Conservation (phyloP, 2,113 vertebrate species). For the Myodes glareolus region DNA sequence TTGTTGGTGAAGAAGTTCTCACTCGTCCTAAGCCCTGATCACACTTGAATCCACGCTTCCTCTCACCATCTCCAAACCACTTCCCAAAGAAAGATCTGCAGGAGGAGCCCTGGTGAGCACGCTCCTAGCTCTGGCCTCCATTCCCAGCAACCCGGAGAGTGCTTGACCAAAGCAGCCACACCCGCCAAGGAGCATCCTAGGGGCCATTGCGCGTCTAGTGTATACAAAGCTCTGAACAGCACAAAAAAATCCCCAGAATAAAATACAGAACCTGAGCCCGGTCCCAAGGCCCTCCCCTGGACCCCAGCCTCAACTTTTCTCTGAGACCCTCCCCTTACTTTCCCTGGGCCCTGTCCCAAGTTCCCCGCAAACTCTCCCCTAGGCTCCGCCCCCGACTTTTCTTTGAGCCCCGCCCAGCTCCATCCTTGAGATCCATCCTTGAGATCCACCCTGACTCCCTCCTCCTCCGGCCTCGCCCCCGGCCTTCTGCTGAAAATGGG, state of each 20-base stretch:
- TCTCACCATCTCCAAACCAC: background rate
- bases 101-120: background rate
- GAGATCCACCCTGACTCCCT: background rate
- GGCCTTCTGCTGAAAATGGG: background rate
- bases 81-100: too few relatives aligned
- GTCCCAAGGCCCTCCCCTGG: background rate
- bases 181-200: background rate
- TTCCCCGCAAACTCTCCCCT: background rate
- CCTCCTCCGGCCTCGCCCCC: background rate
- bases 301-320: background rate
- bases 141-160: background rate
- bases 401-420: background rate
- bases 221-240: background rate
- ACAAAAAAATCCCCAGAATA: background rate
- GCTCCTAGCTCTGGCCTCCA: background rate
- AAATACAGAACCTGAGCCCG: background rate
- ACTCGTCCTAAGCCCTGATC: background rate
- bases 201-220: background rate
- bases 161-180: background rate
- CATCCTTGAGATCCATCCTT: background rate
- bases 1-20: background rate
- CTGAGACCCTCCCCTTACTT: background rate
- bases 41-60: background rate
- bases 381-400: background rate
- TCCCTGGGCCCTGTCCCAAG: background rate